phyloP scores from a whole-genome alignment of 2,797 vertebrate genomes.

The Melanotaenia nigrans region DNA sequence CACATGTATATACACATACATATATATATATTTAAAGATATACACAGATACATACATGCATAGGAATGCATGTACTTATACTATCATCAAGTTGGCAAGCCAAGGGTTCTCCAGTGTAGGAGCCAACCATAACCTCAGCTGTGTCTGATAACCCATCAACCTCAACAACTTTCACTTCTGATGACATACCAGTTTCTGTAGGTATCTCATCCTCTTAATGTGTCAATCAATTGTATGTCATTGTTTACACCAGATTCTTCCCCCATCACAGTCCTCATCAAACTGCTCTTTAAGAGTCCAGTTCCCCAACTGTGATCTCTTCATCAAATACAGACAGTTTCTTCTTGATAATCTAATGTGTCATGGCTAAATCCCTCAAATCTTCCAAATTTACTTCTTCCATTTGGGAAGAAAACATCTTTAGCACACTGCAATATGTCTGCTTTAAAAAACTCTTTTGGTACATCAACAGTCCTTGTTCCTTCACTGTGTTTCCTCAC shows the following conservation, averaged over 20 bases:
- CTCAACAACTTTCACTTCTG: not conserved
- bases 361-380: not conserved
- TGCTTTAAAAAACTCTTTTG: not conserved
- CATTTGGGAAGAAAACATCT: not conserved
- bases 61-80: no score
- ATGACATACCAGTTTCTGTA: not conserved
- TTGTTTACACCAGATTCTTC: not conserved
- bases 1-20: no score
- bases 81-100: not conserved
- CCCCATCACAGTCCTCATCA: not conserved
- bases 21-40: no score
- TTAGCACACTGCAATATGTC: not conserved
- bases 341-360: constrained; percentile 1
- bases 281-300: not conserved
- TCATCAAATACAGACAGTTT: constrained; percentile 8
- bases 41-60: no score
- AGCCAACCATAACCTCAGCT: constrained; percentile 1
- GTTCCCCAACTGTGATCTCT: not conserved
- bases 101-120: not conserved
- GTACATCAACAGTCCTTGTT: not conserved
- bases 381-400: not conserved
- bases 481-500: not conserved
- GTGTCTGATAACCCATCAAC: constrained; percentile 4
- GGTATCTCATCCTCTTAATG: not conserved
- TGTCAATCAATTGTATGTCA: not conserved